These are phyloP conservation scores for Trachythela sp. DNA, from an alignment of 64 coral and sea anemone genomes.

Conservation along the genomic window DNA sequence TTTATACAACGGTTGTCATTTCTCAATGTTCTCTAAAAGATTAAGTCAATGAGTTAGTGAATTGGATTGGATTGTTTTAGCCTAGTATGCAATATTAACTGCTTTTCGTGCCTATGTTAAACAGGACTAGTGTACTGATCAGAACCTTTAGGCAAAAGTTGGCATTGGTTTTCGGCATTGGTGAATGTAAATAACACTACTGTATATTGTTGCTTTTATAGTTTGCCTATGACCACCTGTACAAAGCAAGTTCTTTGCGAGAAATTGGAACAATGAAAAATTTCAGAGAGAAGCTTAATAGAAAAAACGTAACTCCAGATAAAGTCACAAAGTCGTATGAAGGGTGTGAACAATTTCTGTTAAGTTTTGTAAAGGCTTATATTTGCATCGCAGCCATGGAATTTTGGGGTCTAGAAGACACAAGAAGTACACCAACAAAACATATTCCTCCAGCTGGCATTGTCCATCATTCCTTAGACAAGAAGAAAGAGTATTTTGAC, in stretches of 20 bases:
- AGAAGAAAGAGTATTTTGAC: neutral
- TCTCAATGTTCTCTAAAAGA: no score
- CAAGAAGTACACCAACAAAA: neutral
- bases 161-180: no score
- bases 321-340: neutral
- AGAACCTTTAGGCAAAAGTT: no score
- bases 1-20: no score
- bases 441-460: neutral
- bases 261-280: neutral
- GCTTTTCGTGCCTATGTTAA: no score
- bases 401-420: neutral
- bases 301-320: neutral
- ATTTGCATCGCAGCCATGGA: neutral
- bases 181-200: neutral
- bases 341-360: neutral
- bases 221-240: neutral
- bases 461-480: neutral
- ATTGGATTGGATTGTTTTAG: no score
- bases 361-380: neutral
- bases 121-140: no score
- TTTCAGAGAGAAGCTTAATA: neutral
- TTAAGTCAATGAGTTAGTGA: no score
- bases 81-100: no score
- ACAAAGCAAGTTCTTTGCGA: neutral
- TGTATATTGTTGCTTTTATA: neutral